Evolutionary conservation across 2,113 vertebrate genomes (phyloP).

Genomic region (Ailurus styani): DNA sequence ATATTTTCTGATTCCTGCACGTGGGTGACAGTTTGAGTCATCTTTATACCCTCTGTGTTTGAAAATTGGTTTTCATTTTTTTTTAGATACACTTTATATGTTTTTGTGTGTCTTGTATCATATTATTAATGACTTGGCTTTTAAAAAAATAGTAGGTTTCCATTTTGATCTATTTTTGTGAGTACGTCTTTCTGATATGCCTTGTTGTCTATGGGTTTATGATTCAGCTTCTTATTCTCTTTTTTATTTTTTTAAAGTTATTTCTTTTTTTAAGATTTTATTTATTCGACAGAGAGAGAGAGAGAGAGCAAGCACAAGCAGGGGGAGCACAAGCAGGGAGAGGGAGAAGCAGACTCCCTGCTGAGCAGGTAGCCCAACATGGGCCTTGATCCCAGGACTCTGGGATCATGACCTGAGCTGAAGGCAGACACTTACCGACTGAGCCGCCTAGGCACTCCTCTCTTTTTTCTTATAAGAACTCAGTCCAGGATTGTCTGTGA

Average conservation of each 20-base stretch:
- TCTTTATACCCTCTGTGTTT: no score
- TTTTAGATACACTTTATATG: not conserved
- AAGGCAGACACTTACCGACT: not conserved
- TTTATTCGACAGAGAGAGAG: no score
- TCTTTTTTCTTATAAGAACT: not conserved
- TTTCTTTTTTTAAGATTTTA: no score
- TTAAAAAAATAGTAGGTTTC: not conserved
- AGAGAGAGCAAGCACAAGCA: not conserved
- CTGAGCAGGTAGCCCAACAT: not conserved
- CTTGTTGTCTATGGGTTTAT: not conserved
- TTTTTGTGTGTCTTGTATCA: not conserved
- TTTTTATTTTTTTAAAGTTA: no score
- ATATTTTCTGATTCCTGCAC: no score
- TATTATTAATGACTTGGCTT: not conserved
- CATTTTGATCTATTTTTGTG: not conserved
- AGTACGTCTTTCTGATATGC: not conserved
- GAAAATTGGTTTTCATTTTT: not conserved
- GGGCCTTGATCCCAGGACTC: not conserved
- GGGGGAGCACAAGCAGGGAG: not conserved
- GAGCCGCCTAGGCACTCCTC: not conserved
- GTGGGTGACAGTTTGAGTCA: no score
- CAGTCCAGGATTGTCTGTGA: not conserved
- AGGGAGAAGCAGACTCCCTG: not conserved
- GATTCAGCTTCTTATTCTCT: not conserved
- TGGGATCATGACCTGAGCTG: not conserved